A percentile compares a stretch with the other conserved stretches of the same genome.
phyloP scores from a whole-genome alignment of 2,888 invertebrate species.

The Syrphus vitripennis region DNA sequence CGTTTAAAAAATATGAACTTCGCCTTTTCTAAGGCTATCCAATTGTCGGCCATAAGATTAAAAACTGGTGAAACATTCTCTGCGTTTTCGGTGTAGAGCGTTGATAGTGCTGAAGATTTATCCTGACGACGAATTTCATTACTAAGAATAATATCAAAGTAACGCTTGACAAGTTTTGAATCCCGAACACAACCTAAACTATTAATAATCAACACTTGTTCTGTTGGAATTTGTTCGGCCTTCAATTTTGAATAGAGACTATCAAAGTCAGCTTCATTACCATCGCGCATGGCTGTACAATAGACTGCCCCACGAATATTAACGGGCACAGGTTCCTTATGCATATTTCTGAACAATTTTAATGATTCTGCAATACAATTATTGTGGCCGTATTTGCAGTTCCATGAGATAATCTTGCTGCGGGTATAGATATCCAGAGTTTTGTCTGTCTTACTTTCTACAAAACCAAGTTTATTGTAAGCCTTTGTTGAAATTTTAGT shows the following conservation, averaged over 20 bases:
- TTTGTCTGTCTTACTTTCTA: conserved; percentile 78
- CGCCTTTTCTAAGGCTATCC: conserved; percentile 74
- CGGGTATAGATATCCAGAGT: conserved; percentile 83
- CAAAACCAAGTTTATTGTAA: conserved; percentile 82
- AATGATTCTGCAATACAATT: conserved; percentile 82
- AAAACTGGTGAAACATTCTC: conserved; percentile 83
- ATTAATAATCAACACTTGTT: conserved; percentile 85
- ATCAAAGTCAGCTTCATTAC: conserved; percentile 41
- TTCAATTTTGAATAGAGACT: conserved; percentile 71
- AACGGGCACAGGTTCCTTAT: conserved; percentile 29
- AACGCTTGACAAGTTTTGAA: conserved; percentile 82
- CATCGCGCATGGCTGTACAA: conserved; percentile 62
- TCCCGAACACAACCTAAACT: conserved; percentile 87
- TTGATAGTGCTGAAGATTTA: conserved; percentile 77
- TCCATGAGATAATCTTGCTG: conserved; percentile 83
- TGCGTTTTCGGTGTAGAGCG: conserved; percentile 83
- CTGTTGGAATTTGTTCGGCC: conserved; percentile 85
- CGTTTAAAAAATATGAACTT: conserved; percentile 71
- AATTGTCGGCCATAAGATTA: conserved; percentile 80
- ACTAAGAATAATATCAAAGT: conserved; percentile 81
- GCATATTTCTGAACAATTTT: conserved; percentile 41
- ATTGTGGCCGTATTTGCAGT: conserved; percentile 84
- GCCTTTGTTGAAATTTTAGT: conserved; percentile 80
- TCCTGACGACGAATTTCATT: conserved; percentile 79
- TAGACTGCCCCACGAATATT: conserved; percentile 61